These are phyloP conservation scores for Callinectes sapidus DNA, from an alignment of 2,888 invertebrate species.

Conservation along the genomic window DNA sequence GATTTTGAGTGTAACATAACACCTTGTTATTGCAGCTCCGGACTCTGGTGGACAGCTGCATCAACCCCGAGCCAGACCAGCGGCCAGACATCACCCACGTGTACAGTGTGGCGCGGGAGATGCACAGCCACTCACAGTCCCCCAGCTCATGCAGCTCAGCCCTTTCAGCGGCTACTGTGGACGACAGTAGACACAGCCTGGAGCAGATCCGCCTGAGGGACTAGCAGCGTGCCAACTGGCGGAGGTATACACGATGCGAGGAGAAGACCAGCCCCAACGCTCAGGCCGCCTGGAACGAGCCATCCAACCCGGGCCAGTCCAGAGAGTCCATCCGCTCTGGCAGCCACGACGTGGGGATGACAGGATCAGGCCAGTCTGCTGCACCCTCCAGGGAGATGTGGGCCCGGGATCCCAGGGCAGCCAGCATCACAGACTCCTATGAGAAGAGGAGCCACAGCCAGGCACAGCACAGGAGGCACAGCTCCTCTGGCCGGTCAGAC, in stretches of 20 bases:
- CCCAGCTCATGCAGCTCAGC: conserved; percentile 61
- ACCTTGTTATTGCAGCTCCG: conserved; percentile 76
- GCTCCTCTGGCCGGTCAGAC: conserved; percentile 12
- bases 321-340: conserved; percentile 12
- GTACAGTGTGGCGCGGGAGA: conserved; percentile 77
- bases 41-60: conserved; percentile 78
- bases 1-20: not conserved
- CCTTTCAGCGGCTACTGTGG: conserved; percentile 55
- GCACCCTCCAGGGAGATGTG: conserved; percentile 46
- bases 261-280: conserved; percentile 43
- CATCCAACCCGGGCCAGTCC: conserved; percentile 27
- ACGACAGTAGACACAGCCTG: conserved; percentile 62
- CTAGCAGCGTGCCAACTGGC: conserved; percentile 70
- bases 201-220: conserved; percentile 65
- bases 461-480: conserved; percentile 28
- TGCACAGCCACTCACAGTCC: conserved; percentile 75
- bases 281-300: conserved; percentile 60
- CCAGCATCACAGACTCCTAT: conserved; percentile 44
- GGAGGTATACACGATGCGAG: conserved; percentile 60
- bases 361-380: not conserved
- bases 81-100: conserved; percentile 78
- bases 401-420: conserved; percentile 57
- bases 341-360: not conserved
- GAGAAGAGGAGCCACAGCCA: conserved; percentile 52
- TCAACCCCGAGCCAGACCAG: conserved; percentile 78